phyloP scores from a whole-genome alignment of 2,888 invertebrate species.

The Orthonevra nobilis region DNA sequence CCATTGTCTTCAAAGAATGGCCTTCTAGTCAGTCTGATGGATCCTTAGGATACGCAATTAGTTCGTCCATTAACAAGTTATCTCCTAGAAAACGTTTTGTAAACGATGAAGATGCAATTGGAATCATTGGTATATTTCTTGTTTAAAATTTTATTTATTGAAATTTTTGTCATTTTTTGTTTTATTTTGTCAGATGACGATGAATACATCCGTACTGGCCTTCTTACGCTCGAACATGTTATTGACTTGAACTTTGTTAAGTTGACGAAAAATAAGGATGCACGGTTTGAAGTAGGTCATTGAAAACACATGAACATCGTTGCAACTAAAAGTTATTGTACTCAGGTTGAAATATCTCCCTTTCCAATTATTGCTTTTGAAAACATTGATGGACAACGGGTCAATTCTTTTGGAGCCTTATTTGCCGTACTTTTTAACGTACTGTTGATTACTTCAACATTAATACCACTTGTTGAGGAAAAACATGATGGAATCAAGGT shows the following conservation, averaged over 20 bases:
- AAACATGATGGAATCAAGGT: conserved; percentile 83
- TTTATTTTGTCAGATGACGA: conserved; percentile 77
- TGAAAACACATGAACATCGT: background rate
- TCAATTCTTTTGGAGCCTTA: conserved; percentile 74
- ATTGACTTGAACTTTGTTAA: conserved; percentile 83
- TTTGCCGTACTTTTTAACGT: conserved; percentile 75
- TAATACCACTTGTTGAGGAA: conserved; percentile 83
- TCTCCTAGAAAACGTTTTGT: conserved; percentile 77
- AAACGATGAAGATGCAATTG: conserved; percentile 76
- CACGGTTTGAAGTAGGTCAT: conserved; percentile 61
- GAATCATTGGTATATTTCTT: conserved; percentile 73
- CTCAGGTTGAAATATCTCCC: conserved; percentile 72
- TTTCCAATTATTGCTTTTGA: conserved; percentile 74
- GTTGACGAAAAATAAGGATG: conserved; percentile 59
- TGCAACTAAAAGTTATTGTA: background rate
- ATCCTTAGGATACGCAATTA: conserved; percentile 80
- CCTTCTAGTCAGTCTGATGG: conserved; percentile 53
- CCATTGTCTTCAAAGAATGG: conserved; percentile 73
- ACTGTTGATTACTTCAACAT: conserved; percentile 77
- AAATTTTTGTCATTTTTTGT: conserved; percentile 30
- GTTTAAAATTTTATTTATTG: background rate
- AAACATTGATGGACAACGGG: conserved; percentile 72
- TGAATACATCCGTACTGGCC: conserved; percentile 80
- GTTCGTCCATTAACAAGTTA: conserved; percentile 78
- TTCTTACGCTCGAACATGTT: conserved; percentile 83